phyloP scores from a whole-genome alignment of 2,888 invertebrate genomes.

The Macrophya alboannulata region DNA sequence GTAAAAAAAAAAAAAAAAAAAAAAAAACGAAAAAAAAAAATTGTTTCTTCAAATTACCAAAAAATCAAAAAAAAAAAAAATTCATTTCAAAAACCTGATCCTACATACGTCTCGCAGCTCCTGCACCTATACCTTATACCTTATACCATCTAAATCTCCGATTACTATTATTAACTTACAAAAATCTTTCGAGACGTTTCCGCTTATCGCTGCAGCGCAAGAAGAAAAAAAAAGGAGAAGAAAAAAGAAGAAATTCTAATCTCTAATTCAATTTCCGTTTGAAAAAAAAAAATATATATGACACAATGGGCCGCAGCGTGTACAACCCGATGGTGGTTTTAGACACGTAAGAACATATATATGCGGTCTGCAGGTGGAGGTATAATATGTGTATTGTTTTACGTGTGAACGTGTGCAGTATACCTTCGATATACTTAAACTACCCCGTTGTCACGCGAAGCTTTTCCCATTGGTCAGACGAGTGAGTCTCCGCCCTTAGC shows the following conservation, averaged over 20 bases:
- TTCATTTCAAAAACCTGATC: slow-evolving; percentile 13
- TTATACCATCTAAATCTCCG: too few species aligned
- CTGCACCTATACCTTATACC: neutral
- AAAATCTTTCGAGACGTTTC: neutral
- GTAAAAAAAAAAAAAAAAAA: slow-evolving; percentile 65
- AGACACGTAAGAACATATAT: neutral
- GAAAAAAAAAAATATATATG: neutral
- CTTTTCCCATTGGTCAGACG: slow-evolving; percentile 71
- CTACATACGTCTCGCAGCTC: neutral
- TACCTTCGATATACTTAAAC: slow-evolving; percentile 66
- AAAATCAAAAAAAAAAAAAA: neutral
- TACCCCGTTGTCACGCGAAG: slow-evolving; percentile 76
- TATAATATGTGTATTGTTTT: slow-evolving; percentile 43
- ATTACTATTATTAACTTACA: too few species aligned
- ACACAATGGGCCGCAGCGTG: neutral
- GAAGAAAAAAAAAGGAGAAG: neutral
- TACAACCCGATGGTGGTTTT: neutral
- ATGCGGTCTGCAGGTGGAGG: neutral
- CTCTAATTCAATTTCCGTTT: neutral
- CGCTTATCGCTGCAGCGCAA: neutral
- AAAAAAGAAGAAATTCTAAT: neutral
- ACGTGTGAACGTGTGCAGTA: neutral
- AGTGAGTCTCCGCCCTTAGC: slow-evolving; percentile 72
- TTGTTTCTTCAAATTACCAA: neutral
- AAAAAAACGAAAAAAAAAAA: neutral